Base-by-base conservation (phyloP, 1,140 invertebrate species). In the Dendrolimus kikuchii region DNA sequence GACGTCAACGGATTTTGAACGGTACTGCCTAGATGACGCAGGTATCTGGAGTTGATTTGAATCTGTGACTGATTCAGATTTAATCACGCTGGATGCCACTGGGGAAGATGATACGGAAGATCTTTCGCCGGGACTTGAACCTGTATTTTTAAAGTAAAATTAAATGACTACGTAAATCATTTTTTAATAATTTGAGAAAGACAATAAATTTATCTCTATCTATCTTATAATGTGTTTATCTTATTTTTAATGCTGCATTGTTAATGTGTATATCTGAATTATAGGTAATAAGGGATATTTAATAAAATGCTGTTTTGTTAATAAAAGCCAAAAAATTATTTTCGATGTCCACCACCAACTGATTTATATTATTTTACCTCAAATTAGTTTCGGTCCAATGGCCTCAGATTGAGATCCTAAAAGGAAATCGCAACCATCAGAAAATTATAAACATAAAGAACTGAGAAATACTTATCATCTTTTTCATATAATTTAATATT, bases 1-100 rank as follows among this genome's bases (percentile, higher is more conserved):
- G 0, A 78, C 75, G 45, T 88, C 86, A 9, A 88, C 73, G 0
- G 85, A 88, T 71, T 77, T 82, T 0, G 86, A 88, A 37, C 87
- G 64, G 49, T 73, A 74, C 52, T 85, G 85, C 54, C 77, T 77
- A 36, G 76, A 76, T 53, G 79, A 71, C 9, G 71, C 64, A 40
- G 77, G 84, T 47, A 87, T 62, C 53, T 69, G 65, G 0, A 86
- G 63, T 64, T 87, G 83, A 64, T 82, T 80, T 6, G 67, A 47
- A 10, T 86, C 81, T 5, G 57, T 43, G 41, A 53, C 69, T 7
- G 48, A 48, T 7, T 80, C 75, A 59, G 73, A 71, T 59, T 84
- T 85, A 39, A 71, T 74, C 6, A 71, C 71, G 51, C 63, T 52
- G 41, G 57, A 77, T 62, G 68, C 75, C 43, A 79, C 77, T 58